phyloP scores from a whole-genome alignment of 2,113 vertebrate species.

The Geococcyx californianus region DNA sequence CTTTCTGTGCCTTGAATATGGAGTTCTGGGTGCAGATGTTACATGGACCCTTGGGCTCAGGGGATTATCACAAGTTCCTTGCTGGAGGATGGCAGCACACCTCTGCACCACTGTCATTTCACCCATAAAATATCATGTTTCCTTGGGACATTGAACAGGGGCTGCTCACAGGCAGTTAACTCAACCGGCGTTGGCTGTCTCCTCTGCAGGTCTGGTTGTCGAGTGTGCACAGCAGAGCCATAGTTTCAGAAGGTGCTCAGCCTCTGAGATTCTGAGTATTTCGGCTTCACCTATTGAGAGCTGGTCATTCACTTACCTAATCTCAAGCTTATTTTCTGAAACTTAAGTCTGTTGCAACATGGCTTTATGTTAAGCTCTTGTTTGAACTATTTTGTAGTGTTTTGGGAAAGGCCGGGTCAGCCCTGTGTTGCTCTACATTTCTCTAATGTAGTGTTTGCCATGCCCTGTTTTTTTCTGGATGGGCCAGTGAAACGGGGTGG shows the following conservation, averaged over 20 bases:
- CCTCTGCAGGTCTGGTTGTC: accelerated
- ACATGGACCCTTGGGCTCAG: accelerated
- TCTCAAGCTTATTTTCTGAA: background rate
- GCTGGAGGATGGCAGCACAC: background rate
- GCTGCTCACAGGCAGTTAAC: background rate
- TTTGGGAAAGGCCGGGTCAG: background rate
- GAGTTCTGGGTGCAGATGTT: background rate
- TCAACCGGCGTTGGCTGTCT: accelerated
- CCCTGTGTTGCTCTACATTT: background rate
- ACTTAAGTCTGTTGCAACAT: background rate
- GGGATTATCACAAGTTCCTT: background rate
- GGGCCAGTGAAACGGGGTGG: background rate
- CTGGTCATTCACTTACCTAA: background rate
- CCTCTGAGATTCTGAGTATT: background rate
- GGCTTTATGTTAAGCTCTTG: background rate
- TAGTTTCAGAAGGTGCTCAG: background rate
- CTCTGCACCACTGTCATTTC: background rate
- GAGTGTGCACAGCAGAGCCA: accelerated
- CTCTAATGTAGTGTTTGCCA: background rate
- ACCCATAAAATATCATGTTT: background rate
- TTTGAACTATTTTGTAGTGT: background rate
- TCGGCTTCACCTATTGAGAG: background rate
- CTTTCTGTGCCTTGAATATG: background rate
- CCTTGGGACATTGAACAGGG: accelerated
- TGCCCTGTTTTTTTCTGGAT: background rate